phyloP scores from a whole-genome alignment of 1,140 invertebrate species.

The Nasonia longicornis region DNA sequence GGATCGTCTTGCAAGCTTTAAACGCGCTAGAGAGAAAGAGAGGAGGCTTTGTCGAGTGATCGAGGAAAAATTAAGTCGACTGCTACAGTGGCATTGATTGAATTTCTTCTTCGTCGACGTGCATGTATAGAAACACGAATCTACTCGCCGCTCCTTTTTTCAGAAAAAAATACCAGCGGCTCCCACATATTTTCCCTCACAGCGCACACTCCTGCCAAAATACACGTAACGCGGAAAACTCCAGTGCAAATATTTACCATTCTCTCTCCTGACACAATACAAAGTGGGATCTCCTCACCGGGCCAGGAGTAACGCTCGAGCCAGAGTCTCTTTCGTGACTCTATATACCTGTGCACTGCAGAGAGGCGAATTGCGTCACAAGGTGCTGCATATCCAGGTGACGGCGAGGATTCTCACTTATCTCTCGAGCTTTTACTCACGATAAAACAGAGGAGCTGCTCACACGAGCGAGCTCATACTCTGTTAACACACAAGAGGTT shows the following conservation, averaged over 20 bases:
- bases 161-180: background rate
- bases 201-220: background rate
- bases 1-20: background rate
- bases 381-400: conserved; percentile 26
- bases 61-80: conserved; percentile 12
- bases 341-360: background rate
- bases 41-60: conserved; percentile 7
- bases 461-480: no score
- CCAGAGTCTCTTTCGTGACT: conserved; percentile 24
- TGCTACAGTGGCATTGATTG: background rate
- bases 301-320: background rate
- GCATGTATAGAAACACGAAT: no score
- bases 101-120: background rate
- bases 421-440: conserved; percentile 58
- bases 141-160: no score
- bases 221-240: background rate
- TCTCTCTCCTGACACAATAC: background rate
- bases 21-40: no score
- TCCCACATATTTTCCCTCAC: no score
- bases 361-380: conserved; percentile 51
- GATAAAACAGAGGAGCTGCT: conserved; percentile 49
- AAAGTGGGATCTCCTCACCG: background rate
- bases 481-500: background rate
- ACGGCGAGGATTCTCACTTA: conserved; percentile 52
- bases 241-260: conserved; percentile 3